Percentiles rank a stretch among this genome's conserved stretches.
Evolutionary conservation across 2,888 invertebrate species (phyloP).

Genomic region (Ormyrus thymus): DNA sequence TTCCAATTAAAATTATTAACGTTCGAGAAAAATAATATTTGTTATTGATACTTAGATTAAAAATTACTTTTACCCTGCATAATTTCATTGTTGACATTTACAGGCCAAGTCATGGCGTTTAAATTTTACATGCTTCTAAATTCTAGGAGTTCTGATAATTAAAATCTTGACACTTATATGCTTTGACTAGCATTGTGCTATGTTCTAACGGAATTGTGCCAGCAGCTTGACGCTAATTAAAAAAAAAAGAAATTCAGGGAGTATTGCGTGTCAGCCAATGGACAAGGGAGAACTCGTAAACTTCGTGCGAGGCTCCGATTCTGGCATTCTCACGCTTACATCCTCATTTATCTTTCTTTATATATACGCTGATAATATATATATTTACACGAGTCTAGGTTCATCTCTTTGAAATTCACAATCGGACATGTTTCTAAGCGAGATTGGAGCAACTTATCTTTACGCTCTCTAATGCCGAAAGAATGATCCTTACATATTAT

Average conservation of each 20-base stretch:
- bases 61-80: constrained; percentile 50
- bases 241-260: constrained; percentile 52
- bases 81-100: constrained; percentile 32
- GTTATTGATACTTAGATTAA: not conserved
- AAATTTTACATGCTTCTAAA: constrained; percentile 33
- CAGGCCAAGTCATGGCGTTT: constrained; percentile 24
- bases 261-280: constrained; percentile 35
- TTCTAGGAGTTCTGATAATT: constrained; percentile 56
- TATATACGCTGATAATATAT: constrained; percentile 39
- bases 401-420: constrained; percentile 38
- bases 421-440: constrained; percentile 45
- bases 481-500: constrained; percentile 46
- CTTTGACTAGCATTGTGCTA: constrained; percentile 63
- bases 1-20: constrained; percentile 29
- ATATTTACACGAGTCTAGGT: constrained; percentile 54
- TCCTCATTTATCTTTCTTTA: constrained; percentile 34
- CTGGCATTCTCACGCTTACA: constrained; percentile 53
- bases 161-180: constrained; percentile 61
- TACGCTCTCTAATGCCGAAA: constrained; percentile 46
- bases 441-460: constrained; percentile 46
- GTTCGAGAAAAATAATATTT: constrained; percentile 23
- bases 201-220: constrained; percentile 57
- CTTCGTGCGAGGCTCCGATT: constrained; percentile 51
- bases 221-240: constrained; percentile 41
- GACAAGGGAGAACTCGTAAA: constrained; percentile 51